Conservation (phyloP, 1,140 invertebrate genomes). For the Drosophila navojoa region DNA sequence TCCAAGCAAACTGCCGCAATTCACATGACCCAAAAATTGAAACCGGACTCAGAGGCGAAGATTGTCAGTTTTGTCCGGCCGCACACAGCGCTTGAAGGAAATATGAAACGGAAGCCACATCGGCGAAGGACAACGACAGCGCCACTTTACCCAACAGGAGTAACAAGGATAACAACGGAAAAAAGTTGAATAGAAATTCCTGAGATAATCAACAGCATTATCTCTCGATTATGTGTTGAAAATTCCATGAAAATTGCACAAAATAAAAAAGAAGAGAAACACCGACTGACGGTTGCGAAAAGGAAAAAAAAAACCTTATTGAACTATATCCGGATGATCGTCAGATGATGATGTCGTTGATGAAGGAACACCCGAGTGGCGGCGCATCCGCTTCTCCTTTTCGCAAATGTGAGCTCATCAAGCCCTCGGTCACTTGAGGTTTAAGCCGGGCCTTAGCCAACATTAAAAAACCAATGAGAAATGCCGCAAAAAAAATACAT, state of each 20-base stretch:
- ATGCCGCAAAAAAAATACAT: constrained; percentile 56
- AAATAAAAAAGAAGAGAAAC: constrained; percentile 46
- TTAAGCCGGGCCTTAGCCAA: constrained; percentile 67
- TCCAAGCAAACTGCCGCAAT: constrained; percentile 7
- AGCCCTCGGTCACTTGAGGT: constrained; percentile 79
- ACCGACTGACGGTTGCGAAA: constrained; percentile 54
- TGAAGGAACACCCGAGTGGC: constrained; percentile 70
- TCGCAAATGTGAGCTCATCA: constrained; percentile 70
- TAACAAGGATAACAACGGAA: constrained; percentile 2
- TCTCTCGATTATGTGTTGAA: constrained; percentile 71
- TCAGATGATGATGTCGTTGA: constrained; percentile 64
- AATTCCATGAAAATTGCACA: constrained; percentile 75
- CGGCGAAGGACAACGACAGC: constrained; percentile 46
- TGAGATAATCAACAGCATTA: constrained; percentile 79
- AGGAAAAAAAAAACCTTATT: constrained; percentile 42
- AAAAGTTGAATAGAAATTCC: constrained; percentile 62
- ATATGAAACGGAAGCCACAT: constrained; percentile 64
- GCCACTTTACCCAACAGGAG: constrained; percentile 47
- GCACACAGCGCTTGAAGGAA: constrained; percentile 60
- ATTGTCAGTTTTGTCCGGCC: constrained; percentile 23
- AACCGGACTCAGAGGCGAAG: constrained; percentile 27
- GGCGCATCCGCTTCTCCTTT: constrained; percentile 74
- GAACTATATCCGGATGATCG: constrained; percentile 81
- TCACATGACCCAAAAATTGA: constrained; percentile 11
- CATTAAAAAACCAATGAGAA: constrained; percentile 62